phyloP scores from a whole-genome alignment of 35 echinoderm and acorn worm genomes.

The Patiria miniata region DNA sequence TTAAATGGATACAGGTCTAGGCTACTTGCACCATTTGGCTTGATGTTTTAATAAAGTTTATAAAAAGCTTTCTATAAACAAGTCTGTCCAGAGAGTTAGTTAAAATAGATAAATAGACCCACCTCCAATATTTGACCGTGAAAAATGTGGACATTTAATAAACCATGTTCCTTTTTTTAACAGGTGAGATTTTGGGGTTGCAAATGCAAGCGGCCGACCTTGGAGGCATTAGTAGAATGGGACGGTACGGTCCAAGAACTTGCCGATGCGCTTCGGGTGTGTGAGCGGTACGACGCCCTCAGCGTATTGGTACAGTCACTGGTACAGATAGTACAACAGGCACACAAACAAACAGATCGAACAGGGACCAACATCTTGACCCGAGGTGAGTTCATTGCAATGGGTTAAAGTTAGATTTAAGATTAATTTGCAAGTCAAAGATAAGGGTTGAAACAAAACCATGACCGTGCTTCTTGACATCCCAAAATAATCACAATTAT shows the following conservation, averaged over 20 bases:
- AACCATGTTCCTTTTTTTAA: neutral
- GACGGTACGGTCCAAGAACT: neutral
- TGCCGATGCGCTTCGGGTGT: neutral
- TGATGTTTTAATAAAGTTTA: no score
- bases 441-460: no score
- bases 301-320: neutral
- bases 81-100: no score
- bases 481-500: no score
- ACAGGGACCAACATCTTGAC: slow-evolving; percentile 14
- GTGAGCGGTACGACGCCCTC: neutral
- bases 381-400: neutral
- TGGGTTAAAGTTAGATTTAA: no score
- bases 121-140: neutral
- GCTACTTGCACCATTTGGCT: no score
- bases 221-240: neutral
- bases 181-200: slow-evolving; percentile 3
- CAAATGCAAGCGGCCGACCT: neutral
- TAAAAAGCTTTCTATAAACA: no score
- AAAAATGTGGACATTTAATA: neutral
- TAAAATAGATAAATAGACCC: no score
- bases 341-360: neutral
- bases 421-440: no score
- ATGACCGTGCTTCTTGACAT: no score
- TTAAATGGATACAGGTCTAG: no score
- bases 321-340: neutral